Percentiles rank a stretch among this genome's conserved stretches.
phyloP scores from a whole-genome alignment of 2,797 vertebrate species.

The Sylvia borin region DNA sequence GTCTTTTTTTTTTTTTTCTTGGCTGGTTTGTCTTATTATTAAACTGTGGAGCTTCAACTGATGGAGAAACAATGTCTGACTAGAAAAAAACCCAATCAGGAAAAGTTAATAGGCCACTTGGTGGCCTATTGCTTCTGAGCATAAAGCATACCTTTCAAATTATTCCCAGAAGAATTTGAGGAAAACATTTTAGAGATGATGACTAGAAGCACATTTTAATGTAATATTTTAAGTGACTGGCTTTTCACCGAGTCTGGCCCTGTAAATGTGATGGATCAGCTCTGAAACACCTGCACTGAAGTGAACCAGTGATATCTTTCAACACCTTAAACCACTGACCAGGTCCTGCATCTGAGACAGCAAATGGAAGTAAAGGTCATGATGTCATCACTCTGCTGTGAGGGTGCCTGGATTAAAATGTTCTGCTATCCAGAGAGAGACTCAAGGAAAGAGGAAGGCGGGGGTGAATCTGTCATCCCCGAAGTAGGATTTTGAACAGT shows the following conservation, averaged over 20 bases:
- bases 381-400: conserved; percentile 49
- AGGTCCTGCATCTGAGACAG: neutral
- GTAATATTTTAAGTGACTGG: conserved; percentile 30
- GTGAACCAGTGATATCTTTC: conserved; percentile 40
- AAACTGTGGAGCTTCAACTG: neutral
- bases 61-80: neutral
- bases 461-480: conserved; percentile 2
- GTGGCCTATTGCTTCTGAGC: neutral
- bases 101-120: neutral
- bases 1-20: neutral
- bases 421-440: neutral
- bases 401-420: conserved; percentile 44
- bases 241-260: neutral
- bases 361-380: neutral
- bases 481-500: conserved; percentile 35
- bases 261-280: conserved; percentile 30
- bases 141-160: neutral
- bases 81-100: neutral
- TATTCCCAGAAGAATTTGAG: neutral
- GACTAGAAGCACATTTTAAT: conserved; percentile 28
- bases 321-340: neutral
- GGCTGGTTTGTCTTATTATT: neutral
- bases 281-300: conserved; percentile 49
- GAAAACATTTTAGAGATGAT: conserved; percentile 20
- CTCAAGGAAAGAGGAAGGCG: neutral